Base-by-base conservation (phyloP, 2,888 invertebrate genomes). In the Antitype chi region DNA sequence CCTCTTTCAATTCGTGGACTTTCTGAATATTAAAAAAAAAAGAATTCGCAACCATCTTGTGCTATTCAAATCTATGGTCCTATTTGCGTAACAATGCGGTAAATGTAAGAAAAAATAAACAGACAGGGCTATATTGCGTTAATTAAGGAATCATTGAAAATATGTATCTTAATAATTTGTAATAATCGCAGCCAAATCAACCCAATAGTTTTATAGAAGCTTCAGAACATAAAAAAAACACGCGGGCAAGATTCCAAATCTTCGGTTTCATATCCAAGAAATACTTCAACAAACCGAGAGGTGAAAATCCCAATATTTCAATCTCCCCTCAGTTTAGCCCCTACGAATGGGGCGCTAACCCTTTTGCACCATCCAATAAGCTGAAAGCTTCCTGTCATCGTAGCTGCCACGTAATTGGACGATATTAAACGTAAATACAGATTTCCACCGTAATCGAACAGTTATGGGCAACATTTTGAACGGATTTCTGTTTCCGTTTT, bases 341-440 rank as follows among this genome's bases (percentile, higher is more conserved):
- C 86, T 68, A 55, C 76, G 81, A 81, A 84, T 83, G 85, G 89
- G 87, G 89, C 77, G 88, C 86, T 88, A 90, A 91, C 92, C 92
- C 92, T 90, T 92, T 92, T 89, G 85, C 83, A 85, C 87, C 85
- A 87, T 88, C 92, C 93, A 95, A 95, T 95, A 93, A 90, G 89
- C 90, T 93, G 90, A 94, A 92, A 94, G 94, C 94, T 92, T 93
- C 92, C 92, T 88, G 90, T 85, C 88, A 85, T 82, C 85, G 84
- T 84, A 80, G 88, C 86, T 82, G 87, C 87, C 72, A 84, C 84
- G 83, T 89, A 90, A 87, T 89, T 87, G 81, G 70, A 83, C 84
- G 84, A 71, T 86, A 85, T 84, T 86, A 86, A 80, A 84, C 79
- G 80, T 85, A 80, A 83, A 86, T 80, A 72, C 69, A 69, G 78